These are phyloP conservation scores for Tetragnatha versicolor DNA, from an alignment of 1,140 invertebrate species.

Conservation along the genomic window DNA sequence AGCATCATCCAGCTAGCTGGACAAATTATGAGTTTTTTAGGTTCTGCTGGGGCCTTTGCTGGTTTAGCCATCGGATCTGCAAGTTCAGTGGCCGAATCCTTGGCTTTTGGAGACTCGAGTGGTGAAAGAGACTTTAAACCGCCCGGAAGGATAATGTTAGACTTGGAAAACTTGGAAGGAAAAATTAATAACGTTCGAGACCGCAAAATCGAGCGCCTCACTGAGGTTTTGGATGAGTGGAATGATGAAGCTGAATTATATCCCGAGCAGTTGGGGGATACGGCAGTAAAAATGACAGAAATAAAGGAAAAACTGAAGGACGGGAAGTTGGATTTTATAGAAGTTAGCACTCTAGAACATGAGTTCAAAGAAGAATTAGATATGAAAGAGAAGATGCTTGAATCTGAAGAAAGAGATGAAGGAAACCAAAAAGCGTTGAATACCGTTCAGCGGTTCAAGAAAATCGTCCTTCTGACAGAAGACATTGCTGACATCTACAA, in stretches of 20 bases:
- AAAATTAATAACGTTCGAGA: not conserved
- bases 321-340: not conserved
- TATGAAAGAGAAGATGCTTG: not conserved
- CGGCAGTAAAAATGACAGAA: not conserved
- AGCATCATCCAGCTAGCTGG: not conserved
- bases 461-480: not conserved
- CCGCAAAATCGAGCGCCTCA: not conserved
- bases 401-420: not conserved
- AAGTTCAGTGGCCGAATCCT: not conserved
- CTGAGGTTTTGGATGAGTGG: not conserved
- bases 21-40: not conserved
- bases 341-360: not conserved
- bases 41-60: not conserved
- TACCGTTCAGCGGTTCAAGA: not conserved
- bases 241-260: not conserved
- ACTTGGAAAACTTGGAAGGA: not conserved
- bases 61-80: not conserved
- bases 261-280: not conserved
- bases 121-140: not conserved
- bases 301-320: not conserved
- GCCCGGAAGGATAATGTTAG: not conserved
- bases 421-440: not conserved
- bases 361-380: not conserved
- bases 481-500: not conserved
- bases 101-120: not conserved